Base-by-base conservation (phyloP, 2,888 invertebrate genomes). In the Dendrolimus pini region DNA sequence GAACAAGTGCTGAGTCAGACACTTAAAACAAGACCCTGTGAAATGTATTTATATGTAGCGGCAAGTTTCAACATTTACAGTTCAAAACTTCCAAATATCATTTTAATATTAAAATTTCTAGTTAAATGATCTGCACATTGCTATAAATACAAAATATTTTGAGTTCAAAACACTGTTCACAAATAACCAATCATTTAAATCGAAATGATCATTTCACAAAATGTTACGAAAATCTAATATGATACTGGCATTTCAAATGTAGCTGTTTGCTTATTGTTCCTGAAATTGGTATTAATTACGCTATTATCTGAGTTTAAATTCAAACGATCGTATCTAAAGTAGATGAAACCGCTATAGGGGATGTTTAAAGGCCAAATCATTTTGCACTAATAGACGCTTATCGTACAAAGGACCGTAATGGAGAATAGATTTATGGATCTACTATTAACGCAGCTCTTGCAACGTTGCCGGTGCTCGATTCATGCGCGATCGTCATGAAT, bases 341-440 rank as follows among this genome's bases (percentile, higher is more conserved):
- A 47, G 18, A 10, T 14, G 14, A 30, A 18, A 54, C 41, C 10
- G 54, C 13, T 47, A 47, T 47, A 47, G 47, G 47, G 47, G 47
- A 47, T 61, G 71, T 70, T 68, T 68, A 72, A 70, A 69, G 68
- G 71, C 68, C 75, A 66, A 80, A 79, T 77, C 68, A 78, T 78
- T 79, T 77, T 67, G 72, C 68, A 69, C 71, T 77, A 79, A 78
- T 78, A 76, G 72, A 70, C 74, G 72, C 72, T 75, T 70, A 73
- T 65, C 68, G 61, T 74, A 79, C 80, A 82, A 80, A 80, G 80
- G 79, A 72, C 69, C 67, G 62, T 71, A 75, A 72, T 75, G 69
- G 71, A 71, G 74, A 74, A 77, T 71, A 72, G 70, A 74, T 74
- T 72, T 55, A 72, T 72, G 63, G 65, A 64, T 72, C 64, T 61